Conservation (phyloP, 2,797 vertebrate species). For the Antennarius maculatus region DNA sequence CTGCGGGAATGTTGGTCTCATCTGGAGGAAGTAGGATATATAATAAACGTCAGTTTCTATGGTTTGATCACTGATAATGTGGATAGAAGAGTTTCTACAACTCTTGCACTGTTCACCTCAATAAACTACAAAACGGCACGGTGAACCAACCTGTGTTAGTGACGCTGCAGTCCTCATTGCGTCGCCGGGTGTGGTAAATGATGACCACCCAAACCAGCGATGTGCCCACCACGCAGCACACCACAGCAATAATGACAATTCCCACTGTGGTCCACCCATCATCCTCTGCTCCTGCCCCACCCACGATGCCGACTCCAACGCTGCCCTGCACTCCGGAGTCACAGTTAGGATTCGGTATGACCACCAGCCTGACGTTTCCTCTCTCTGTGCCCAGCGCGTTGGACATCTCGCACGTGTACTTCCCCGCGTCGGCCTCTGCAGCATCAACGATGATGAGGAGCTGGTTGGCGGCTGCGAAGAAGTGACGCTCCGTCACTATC, state of each 20-base stretch:
- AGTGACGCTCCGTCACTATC: slow-evolving; percentile 92
- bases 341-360: slow-evolving; percentile 92
- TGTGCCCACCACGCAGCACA: slow-evolving; percentile 98
- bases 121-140: neutral
- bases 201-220: slow-evolving; percentile 98
- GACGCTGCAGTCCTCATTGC: slow-evolving; percentile 94
- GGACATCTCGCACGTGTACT: slow-evolving; percentile 97
- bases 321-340: slow-evolving; percentile 83
- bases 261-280: slow-evolving; percentile 96
- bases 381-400: slow-evolving; percentile 93
- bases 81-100: no score
- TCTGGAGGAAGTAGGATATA: slow-evolving; percentile 73
- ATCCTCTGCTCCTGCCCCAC: slow-evolving; percentile 71
- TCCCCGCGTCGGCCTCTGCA: slow-evolving; percentile 88
- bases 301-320: slow-evolving; percentile 14
- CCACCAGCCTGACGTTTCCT: slow-evolving; percentile 88
- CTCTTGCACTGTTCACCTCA: no score
- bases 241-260: slow-evolving; percentile 96
- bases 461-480: slow-evolving; percentile 96
- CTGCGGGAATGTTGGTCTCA: slow-evolving; percentile 95
- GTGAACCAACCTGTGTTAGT: slow-evolving; percentile 92
- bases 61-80: neutral
- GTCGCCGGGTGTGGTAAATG: slow-evolving; percentile 96
- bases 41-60: neutral
- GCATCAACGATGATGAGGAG: slow-evolving; percentile 95